Base-by-base conservation (phyloP, 30 jellyfish, hydroid and myxozoan species). In the Hydra vulgaris region DNA sequence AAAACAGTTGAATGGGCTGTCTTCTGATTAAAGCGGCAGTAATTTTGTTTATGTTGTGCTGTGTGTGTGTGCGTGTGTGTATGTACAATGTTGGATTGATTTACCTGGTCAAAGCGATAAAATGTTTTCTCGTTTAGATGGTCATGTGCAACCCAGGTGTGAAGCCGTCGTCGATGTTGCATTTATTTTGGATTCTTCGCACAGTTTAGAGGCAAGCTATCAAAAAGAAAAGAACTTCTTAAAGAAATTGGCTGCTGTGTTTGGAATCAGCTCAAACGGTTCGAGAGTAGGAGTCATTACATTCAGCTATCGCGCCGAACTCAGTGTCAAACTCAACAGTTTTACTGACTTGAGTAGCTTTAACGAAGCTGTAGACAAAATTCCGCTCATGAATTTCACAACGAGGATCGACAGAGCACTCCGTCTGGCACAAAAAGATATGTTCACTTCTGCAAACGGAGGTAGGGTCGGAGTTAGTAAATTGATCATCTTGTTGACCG, bases 381-480 rank as follows among this genome's bases (percentile, higher is more conserved):
- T 84, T 24, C 95, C 97, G 21, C 82, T 89, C 81, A 76, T 89
- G 89, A 95, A 95, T 68, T 81, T 76, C 54, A 89, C 97, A 26
- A 89, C 97, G 0, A 71, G 97, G 67, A 89, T 89, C 70, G 97
- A 89, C 88, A 85, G 79, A 80, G 97, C 97, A 26, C 88, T 89
- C 54, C 84, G 84, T 23, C 87, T 84, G 17, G 95, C 95, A 26
- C 75, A 80, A 71, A 76, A 82, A 23, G 82, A 86, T 70, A 53
- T 89, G 81, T 70, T 89, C 81, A 80, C 27, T 23, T 16, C 40
- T 25, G 27, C 27, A 27, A 80, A 80, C 26, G 97, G 97, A 19
- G 94, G 95, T 25, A 80, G 95, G n/a, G 18, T 85, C 54, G 87
- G 74, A 80, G 95, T 83, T 52, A 82, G 95, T 24, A 85, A 74